A percentile compares a stretch with the other conserved stretches of the same genome.
These are phyloP conservation scores for Siphamia tubifer DNA, from an alignment of 2,113 vertebrate genomes.

Conservation along the genomic window DNA sequence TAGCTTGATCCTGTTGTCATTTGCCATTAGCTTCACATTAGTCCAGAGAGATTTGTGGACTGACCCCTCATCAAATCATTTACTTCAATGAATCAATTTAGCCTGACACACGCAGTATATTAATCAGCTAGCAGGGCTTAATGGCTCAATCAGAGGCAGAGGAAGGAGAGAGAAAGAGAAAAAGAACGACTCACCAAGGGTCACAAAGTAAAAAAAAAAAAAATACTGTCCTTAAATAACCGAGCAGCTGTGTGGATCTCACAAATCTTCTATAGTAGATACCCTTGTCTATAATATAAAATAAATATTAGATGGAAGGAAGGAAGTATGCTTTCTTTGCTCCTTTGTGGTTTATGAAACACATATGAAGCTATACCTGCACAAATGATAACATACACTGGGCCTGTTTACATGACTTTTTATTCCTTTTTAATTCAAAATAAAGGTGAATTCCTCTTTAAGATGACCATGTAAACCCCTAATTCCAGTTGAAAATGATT, in stretches of 20 bases:
- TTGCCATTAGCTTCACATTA: conserved; percentile 72
- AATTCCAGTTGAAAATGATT: no score
- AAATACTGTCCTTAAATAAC: conserved; percentile 39
- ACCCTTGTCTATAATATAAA: background rate
- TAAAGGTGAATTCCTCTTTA: no score
- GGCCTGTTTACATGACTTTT: no score
- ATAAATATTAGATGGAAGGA: background rate
- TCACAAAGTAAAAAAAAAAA: conserved; percentile 18
- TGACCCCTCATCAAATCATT: conserved; percentile 75
- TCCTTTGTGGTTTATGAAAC: background rate
- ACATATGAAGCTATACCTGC: background rate
- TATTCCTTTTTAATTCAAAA: no score
- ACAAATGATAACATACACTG: background rate
- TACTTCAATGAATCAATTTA: conserved; percentile 72
- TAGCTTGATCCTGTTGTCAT: conserved; percentile 65
- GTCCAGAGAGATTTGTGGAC: conserved; percentile 65
- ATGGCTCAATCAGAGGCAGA: conserved; percentile 58
- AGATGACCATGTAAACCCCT: no score
- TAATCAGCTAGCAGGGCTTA: conserved; percentile 63
- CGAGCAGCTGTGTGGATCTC: background rate
- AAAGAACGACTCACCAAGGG: conserved; percentile 1
- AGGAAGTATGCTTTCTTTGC: background rate
- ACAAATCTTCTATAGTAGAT: background rate
- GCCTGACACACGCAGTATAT: conserved; percentile 64
- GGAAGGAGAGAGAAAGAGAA: conserved; percentile 28